Base-by-base conservation (phyloP, 2,888 invertebrate genomes). In the Clostera curtula region DNA sequence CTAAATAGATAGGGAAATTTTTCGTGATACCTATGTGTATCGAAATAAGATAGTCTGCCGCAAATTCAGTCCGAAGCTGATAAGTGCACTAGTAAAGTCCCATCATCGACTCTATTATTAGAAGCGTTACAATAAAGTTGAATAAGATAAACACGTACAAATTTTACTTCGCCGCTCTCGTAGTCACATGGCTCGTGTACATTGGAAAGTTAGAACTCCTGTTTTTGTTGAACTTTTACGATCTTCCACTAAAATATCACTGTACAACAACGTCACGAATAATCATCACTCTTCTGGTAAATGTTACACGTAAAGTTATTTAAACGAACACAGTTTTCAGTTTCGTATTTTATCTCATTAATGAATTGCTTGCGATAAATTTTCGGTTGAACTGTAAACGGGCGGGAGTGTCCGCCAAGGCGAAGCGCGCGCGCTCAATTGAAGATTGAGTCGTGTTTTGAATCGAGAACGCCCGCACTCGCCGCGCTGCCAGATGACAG, bases 151-250 rank as follows among this genome's bases (percentile, higher is more conserved):
- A 63, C 53, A 76, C 79, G 55, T 75, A 80, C 79, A 67, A 67
- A 60, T 68, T 66, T 70, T 72, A 66, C 57, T 69, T 56, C 50
- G 49, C 49, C 50, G 57, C 57, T 60, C 62, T 59, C 60, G 56
- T 56, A 69, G 67, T 82, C 80, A 82, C 82, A 82, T 82, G 79
- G 77, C 73, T 73, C 49, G 65, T 55, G 54, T 63, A 62, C 65
- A 56, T 59, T 67, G 59, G 63, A 73, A 71, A 74, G 71, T 72
- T 56, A 59, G 48, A 67, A 62, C 69, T 70, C 65, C 67, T 59
- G 62, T 68, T 70, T 71, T 68, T 59, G 56, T 67, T 55, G 56
- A 67, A 58, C 63, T 53, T 65, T 60, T 58, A 65, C 56, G 59
- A 56, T 57, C 54, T 50, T 54, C 46, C 65, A 68, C 63, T 58